Evolutionary conservation across 1,140 invertebrate genomes (phyloP).

Genomic region (Phortica variegata): DNA sequence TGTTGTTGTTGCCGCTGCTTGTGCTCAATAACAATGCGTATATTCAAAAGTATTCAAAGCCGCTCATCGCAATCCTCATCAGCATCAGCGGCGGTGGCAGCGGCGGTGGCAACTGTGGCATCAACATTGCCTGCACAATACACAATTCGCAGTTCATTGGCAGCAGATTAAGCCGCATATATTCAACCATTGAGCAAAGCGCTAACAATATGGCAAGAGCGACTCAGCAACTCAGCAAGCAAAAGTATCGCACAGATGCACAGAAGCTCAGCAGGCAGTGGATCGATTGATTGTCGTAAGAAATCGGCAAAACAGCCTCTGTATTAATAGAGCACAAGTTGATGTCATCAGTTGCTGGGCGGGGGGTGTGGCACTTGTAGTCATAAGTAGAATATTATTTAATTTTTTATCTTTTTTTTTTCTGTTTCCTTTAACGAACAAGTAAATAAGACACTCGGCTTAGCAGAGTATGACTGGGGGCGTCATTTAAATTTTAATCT

Average conservation of each 20-base stretch:
- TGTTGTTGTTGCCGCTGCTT: no score
- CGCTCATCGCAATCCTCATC: conserved; percentile 36
- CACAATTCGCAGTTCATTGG: conserved; percentile 49
- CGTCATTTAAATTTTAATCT: conserved; percentile 42
- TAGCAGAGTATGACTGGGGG: no score
- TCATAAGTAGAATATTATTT: conserved; percentile 44
- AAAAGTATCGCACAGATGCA: conserved; percentile 14
- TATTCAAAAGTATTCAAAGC: conserved; percentile 30
- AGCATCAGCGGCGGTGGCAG: conserved; percentile 8
- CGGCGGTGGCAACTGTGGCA: conserved; percentile 2
- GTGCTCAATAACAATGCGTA: no score
- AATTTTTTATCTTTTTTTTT: no score
- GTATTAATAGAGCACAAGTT: no score
- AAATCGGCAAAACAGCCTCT: no score
- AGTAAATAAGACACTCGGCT: no score
- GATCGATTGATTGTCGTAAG: no score
- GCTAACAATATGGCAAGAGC: no score
- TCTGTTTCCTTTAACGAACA: no score
- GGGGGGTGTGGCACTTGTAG: conserved; percentile 37
- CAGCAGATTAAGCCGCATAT: conserved; percentile 47
- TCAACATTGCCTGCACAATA: conserved; percentile 4
- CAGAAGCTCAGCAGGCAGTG: conserved; percentile 50
- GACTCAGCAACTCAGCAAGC: no score
- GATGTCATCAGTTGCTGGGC: neutral
- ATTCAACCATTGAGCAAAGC: neutral